A percentile compares a stretch with the other conserved stretches of the same genome.
Conservation (phyloP, 2,888 invertebrate species). For the Hyles lineata region DNA sequence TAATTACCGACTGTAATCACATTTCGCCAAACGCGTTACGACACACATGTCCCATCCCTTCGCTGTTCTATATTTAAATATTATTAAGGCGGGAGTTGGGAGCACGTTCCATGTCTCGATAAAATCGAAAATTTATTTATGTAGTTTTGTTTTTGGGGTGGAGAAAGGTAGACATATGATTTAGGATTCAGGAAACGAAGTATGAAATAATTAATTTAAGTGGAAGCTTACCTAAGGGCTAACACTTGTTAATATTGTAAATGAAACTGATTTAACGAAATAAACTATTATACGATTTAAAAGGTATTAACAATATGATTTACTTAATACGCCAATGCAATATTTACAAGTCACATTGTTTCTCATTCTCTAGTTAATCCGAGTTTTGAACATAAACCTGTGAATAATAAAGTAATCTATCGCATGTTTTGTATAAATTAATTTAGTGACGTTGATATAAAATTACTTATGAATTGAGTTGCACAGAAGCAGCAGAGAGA, state of each 20-base stretch:
- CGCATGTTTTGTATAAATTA: slow-evolving; percentile 35
- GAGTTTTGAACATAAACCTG: too few relatives aligned
- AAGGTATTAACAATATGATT: too few relatives aligned
- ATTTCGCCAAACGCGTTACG: slow-evolving; percentile 84
- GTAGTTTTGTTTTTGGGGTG: slow-evolving; percentile 58
- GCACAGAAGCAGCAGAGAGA: slow-evolving; percentile 59
- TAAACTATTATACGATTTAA: too few relatives aligned
- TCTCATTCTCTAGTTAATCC: too few relatives aligned
- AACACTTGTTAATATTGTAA: too few relatives aligned
- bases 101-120: slow-evolving; percentile 77
- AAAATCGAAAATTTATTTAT: slow-evolving; percentile 77
- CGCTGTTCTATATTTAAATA: slow-evolving; percentile 83
- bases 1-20: slow-evolving; percentile 83
- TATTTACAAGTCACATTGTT: too few relatives aligned
- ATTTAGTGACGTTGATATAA: slow-evolving; percentile 52
- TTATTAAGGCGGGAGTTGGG: slow-evolving; percentile 75
- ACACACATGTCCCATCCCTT: slow-evolving; percentile 84
- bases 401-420: not conserved
- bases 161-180: not conserved
- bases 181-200: not conserved
- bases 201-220: too few relatives aligned
- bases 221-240: too few relatives aligned
- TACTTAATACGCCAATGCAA: too few relatives aligned
- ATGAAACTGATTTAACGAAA: too few relatives aligned
- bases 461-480: slow-evolving; percentile 59